Base-by-base conservation (phyloP, 2,888 invertebrate genomes). In the Gymnosoma rotundatum region DNA sequence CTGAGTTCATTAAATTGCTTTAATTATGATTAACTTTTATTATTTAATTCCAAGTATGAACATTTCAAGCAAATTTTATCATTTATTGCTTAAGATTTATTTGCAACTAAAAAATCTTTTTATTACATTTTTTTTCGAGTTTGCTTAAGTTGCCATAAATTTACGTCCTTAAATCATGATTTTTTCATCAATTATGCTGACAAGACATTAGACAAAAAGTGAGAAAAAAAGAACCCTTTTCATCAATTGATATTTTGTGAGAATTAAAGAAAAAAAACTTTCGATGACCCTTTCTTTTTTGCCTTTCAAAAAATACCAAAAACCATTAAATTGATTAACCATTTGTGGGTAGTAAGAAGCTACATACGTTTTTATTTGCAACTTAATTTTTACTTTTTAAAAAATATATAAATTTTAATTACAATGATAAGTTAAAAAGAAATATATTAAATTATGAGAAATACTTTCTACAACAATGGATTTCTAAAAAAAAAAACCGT, bases 301-400 rank as follows among this genome's bases (percentile, higher is more conserved):
- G 4, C 1, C 6, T 6, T n/a, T 48, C n/a, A 14, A 48, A 16
- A 2, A 48, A 48, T n/a, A 21, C 4, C n/a, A 42, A 45, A 25
- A 48, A n/a, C n/a, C 61, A 52, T 18, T 52, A 8, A 63, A 18
- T 38, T 42, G 56, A 56, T 61, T 61, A 61, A 63, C 42, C 42
- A 73, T 25, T 61, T 63, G 25, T 42, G 50, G 61, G 61, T 73
- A 63, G 21, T 25, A 73, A 63, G 61, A 73, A 63, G 61, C 64
- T 64, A 64, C 25, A 45, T 74, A 38, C n/a, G 16, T 66, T 58
- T 69, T 78, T 64, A 72, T 78, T 78, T 75, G 18, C 20, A 66
- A 66, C 66, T 66, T 78, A 45, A 70, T 56, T 56, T 78, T 64
- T 36, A n/a, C 16, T 25, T n/a, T 18, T 61, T 61, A n/a, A n/a